phyloP scores from a whole-genome alignment of 2,113 vertebrate species.

The Tupaia tana region DNA sequence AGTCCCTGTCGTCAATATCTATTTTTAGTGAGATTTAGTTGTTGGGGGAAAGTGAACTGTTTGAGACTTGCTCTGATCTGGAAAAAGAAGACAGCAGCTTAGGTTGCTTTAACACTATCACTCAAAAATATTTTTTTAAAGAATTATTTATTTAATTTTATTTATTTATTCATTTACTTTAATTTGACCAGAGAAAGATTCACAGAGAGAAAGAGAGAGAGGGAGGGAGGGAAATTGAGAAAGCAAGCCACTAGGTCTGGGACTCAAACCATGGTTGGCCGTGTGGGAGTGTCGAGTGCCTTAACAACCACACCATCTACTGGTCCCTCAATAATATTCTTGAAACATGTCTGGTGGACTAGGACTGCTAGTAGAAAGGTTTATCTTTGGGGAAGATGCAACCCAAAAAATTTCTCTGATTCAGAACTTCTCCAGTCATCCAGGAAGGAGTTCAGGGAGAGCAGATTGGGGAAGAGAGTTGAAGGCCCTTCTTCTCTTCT shows the following conservation, averaged over 20 bases:
- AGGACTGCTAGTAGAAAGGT: neutral
- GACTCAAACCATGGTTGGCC: too few relatives aligned
- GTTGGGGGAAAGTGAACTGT: neutral
- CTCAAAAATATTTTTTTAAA: neutral
- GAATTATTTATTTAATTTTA: too few relatives aligned
- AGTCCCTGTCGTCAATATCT: neutral
- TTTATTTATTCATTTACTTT: too few relatives aligned
- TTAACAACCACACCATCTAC: neutral
- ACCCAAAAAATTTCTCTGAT: neutral
- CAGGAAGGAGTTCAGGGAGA: neutral
- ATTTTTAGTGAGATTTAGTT: slow-evolving; percentile 21
- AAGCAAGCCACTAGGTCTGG: too few relatives aligned
- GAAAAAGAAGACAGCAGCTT: neutral
- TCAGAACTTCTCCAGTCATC: neutral
- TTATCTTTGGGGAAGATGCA: neutral
- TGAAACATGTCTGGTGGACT: neutral
- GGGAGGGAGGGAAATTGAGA: too few relatives aligned
- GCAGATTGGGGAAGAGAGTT: neutral
- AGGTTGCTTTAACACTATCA: neutral
- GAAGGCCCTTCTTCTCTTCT: neutral
- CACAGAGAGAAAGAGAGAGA: too few relatives aligned
- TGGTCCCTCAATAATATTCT: neutral
- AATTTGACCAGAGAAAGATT: too few relatives aligned
- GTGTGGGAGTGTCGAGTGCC: too few relatives aligned
- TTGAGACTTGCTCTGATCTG: neutral